Evolutionary conservation across 2,113 vertebrate species (phyloP).

Genomic region (Amblyornis subalaris): DNA sequence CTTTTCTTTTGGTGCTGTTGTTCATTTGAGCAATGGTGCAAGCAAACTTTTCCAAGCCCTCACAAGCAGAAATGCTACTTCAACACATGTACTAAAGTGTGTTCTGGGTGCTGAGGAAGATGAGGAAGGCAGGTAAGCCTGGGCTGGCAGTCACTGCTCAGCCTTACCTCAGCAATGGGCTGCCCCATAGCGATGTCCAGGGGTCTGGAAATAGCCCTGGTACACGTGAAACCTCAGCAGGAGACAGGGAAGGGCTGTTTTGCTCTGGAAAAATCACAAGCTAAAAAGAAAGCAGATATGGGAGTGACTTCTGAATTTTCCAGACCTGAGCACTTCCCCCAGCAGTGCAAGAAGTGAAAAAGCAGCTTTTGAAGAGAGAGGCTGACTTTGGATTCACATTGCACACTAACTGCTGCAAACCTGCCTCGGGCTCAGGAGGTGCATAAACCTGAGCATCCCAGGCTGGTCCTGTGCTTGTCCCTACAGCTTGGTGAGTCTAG

Average conservation of each 20-base stretch:
- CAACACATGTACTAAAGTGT: background rate
- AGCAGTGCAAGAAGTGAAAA: background rate
- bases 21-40: background rate
- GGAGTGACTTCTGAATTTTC: background rate
- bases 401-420: background rate
- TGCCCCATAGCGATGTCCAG: accelerated
- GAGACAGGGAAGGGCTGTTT: background rate
- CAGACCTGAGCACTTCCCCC: background rate
- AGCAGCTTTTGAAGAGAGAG: background rate
- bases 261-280: background rate
- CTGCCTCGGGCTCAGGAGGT: background rate
- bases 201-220: background rate
- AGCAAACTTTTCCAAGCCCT: background rate
- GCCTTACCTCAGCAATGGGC: background rate
- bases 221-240: background rate
- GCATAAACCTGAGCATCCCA: background rate
- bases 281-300: background rate
- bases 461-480: background rate
- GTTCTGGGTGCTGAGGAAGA: background rate
- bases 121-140: background rate
- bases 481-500: background rate
- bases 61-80: background rate
- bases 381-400: background rate
- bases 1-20: background rate
- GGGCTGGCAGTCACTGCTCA: background rate